Base-by-base conservation (phyloP, 1,140 invertebrate genomes). In the Battus philenor region DNA sequence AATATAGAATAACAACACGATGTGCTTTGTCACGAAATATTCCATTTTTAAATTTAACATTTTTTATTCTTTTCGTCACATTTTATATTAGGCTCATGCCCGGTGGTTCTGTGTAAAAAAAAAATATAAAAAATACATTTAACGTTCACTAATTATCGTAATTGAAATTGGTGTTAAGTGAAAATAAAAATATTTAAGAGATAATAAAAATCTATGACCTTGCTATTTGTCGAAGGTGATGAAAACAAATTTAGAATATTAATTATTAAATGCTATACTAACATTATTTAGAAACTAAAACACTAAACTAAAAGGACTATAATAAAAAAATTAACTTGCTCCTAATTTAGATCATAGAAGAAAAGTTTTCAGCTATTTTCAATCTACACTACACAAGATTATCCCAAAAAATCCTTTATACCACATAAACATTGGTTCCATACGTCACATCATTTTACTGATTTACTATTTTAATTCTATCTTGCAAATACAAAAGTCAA, bases 341-440 rank as follows among this genome's bases (percentile, higher is more conserved):
- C n/a, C n/a, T n/a, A n/a, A n/a, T n/a, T n/a, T n/a, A n/a, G n/a
- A n/a, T n/a, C n/a, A n/a, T n/a, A n/a, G 6, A 20, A 20, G 6
- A 30, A 30, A 30, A 30, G 9, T 11, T 11, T 11, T 30, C 12
- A 11, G 5, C n/a, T 30, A 11, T 30, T 27, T 34, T 38, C 11
- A 22, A 39, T 11, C 10, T 20, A 22, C 15, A 29, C 26, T 29
- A 41, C 24, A 41, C 29, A 41, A 4, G 18, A n/a, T n/a, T n/a
- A n/a, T n/a, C n/a, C n/a, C n/a, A n/a, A n/a, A n/a, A n/a, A n/a
- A n/a, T n/a, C n/a, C n/a, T n/a, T n/a, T n/a, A n/a, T n/a, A n/a
- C n/a, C n/a, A n/a, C n/a, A n/a, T n/a, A 41, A 41, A 41, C 38
- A 29, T 41, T 41, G 38, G 38, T 41, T 41, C 38, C 38, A 41